phyloP scores from a whole-genome alignment of 2,888 invertebrate species.

The Harpalus rufipes region DNA sequence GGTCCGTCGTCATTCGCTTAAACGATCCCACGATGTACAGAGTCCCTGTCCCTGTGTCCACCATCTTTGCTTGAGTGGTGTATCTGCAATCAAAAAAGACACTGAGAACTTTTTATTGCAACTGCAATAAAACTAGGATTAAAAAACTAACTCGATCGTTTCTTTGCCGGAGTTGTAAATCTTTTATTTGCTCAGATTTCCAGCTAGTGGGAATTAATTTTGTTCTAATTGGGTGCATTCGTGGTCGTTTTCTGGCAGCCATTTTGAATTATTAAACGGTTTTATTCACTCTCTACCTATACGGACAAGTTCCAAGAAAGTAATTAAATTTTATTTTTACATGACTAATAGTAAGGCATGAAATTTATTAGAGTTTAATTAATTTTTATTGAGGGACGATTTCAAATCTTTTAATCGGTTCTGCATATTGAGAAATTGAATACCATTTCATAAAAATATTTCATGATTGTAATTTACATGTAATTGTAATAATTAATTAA shows the following conservation, averaged over 20 bases:
- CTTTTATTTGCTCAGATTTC: conserved; percentile 49
- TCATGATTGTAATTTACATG: no score
- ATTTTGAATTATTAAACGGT: conserved; percentile 44
- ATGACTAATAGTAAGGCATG: neutral
- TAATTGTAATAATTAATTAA: no score
- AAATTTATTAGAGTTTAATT: neutral
- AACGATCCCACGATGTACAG: conserved; percentile 90
- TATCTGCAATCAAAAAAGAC: conserved; percentile 78
- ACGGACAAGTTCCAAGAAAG: conserved; percentile 9
- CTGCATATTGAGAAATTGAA: neutral
- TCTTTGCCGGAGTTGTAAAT: conserved; percentile 36
- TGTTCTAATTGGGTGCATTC: conserved; percentile 38
- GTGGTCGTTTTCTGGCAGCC: conserved; percentile 3
- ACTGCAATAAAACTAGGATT: conserved; percentile 59
- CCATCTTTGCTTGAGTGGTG: conserved; percentile 89
- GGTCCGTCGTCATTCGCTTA: conserved; percentile 84
- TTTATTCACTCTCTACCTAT: conserved; percentile 22
- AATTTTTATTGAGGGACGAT: neutral
- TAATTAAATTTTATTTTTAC: conserved; percentile 18
- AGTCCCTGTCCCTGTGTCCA: conserved; percentile 88
- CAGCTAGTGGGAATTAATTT: conserved; percentile 40
- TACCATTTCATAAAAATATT: neutral
- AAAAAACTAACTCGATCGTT: conserved; percentile 53
- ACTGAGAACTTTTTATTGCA: conserved; percentile 39
- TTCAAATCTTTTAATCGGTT: neutral